Evolutionary conservation across 2,113 vertebrate genomes (phyloP).

Genomic region (Atrichornis clamosus): DNA sequence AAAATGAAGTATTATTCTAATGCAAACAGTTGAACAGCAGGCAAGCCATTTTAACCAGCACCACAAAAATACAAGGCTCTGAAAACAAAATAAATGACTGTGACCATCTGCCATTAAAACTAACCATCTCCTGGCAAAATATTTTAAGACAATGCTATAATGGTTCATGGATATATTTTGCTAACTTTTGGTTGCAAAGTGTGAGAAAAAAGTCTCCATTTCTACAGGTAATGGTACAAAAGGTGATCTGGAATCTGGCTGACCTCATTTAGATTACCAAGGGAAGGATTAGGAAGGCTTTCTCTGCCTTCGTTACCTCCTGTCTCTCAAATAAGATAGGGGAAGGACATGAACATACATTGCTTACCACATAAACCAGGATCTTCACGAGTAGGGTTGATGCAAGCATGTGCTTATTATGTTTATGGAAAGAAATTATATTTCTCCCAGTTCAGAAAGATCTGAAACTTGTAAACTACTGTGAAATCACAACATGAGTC

Average conservation of each 20-base stretch:
- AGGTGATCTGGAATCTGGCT: background rate
- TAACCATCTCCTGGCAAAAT: background rate
- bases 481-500: background rate
- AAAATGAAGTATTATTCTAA: background rate
- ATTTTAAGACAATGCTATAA: background rate
- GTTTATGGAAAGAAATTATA: background rate
- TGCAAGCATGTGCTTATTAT: fast-evolving
- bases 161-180: background rate
- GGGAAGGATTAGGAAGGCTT: background rate
- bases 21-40: background rate
- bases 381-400: background rate
- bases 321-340: background rate
- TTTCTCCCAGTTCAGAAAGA: background rate
- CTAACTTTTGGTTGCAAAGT: background rate
- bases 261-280: background rate
- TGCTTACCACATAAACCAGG: background rate
- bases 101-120: background rate
- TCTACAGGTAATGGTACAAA: background rate
- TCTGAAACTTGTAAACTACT: background rate
- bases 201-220: background rate
- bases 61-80: background rate
- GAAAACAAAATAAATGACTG: background rate
- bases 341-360: background rate
- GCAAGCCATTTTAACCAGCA: background rate
- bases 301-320: background rate